A percentile compares a stretch with the other conserved stretches of the same genome.
phyloP scores from a whole-genome alignment of 1,140 invertebrate genomes.

The Bombus breviceps region DNA sequence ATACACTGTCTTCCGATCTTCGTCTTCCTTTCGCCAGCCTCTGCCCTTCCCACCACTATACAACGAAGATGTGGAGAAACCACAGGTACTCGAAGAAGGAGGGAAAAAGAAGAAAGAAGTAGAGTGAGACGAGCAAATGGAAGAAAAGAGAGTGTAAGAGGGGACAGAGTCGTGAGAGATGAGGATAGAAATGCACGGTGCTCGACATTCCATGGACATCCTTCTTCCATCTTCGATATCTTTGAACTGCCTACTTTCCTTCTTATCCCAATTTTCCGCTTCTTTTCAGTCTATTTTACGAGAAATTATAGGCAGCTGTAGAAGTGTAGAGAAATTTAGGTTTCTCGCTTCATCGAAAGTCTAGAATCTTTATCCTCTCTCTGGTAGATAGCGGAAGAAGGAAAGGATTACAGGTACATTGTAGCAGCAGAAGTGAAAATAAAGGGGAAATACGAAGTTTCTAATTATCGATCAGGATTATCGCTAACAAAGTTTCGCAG shows the following conservation, averaged over 20 bases:
- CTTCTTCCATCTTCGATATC: conserved; percentile 37
- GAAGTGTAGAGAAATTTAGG: too few relatives aligned
- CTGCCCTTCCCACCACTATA: too few relatives aligned
- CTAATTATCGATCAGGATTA: background rate
- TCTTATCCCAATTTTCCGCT: too few relatives aligned
- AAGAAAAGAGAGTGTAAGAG: background rate
- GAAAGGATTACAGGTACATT: too few relatives aligned
- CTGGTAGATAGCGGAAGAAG: too few relatives aligned
- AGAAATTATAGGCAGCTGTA: too few relatives aligned
- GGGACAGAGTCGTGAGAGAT: background rate
- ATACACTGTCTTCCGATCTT: conserved; percentile 21
- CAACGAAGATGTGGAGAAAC: background rate
- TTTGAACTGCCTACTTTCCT: too few relatives aligned
- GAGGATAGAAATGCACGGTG: background rate
- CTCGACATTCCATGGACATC: conserved; percentile 53
- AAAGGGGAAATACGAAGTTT: background rate
- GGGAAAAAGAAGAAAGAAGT: background rate
- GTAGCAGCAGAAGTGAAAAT: too few relatives aligned
- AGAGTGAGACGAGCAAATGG: background rate
- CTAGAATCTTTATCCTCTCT: too few relatives aligned
- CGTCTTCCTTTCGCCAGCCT: background rate
- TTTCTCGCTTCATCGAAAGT: too few relatives aligned
- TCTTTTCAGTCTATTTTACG: too few relatives aligned
- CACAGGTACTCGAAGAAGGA: background rate
- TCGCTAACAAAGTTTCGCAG: background rate